phyloP scores from a whole-genome alignment of 2,113 vertebrate species.

The Dendropsophus ebraccatus region DNA sequence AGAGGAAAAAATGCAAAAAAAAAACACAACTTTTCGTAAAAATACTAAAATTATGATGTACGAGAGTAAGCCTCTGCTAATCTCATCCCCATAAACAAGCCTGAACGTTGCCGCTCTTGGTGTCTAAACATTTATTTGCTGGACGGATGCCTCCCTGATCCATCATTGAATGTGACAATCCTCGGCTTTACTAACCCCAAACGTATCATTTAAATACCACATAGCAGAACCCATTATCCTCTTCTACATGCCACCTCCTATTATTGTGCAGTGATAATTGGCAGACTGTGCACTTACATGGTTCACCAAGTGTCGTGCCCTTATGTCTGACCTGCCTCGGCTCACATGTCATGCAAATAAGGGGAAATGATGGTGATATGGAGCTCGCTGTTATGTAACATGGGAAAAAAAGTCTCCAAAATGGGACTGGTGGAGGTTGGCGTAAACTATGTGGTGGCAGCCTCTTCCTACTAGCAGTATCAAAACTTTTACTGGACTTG shows the following conservation, averaged over 20 bases:
- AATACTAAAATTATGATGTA: neutral
- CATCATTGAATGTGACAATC: constrained; percentile 27
- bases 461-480: no score
- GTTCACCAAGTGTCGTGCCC: neutral
- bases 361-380: neutral
- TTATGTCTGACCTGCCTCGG: neutral
- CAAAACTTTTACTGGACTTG: no score
- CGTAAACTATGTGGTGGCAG: no score
- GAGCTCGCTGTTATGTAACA: neutral
- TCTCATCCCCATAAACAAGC: neutral
- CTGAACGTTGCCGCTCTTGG: neutral
- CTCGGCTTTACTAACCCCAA: neutral
- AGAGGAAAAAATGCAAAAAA: no score
- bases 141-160: constrained; percentile 22
- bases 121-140: neutral
- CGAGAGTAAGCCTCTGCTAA: neutral
- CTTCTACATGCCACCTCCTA: neutral
- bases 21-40: no score
- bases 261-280: constrained; percentile 21
- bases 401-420: no score
- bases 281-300: constrained; percentile 1
- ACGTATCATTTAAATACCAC: constrained; percentile 28
- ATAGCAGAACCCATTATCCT: constrained; percentile 8
- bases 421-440: no score
- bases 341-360: neutral